These are phyloP conservation scores for Todiramphus saurophagus DNA, from an alignment of 2,113 vertebrate species.

Conservation along the genomic window DNA sequence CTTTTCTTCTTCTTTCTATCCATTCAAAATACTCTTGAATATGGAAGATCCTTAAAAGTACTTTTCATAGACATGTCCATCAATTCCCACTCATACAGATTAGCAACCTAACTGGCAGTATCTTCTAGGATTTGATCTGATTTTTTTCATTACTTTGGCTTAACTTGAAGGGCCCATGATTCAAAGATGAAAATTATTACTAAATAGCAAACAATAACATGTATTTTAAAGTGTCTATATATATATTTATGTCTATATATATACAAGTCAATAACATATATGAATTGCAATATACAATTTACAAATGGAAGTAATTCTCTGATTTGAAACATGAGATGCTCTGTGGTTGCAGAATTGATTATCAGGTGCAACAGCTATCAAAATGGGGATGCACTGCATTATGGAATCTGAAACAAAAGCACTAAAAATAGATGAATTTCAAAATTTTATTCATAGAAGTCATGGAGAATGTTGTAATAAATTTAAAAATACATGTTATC, in stretches of 20 bases:
- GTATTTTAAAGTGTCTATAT: neutral
- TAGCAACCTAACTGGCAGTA: neutral
- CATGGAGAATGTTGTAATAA: neutral
- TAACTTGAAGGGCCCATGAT: neutral
- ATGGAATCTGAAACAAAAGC: neutral
- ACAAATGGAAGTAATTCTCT: neutral
- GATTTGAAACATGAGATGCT: neutral
- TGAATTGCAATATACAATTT: neutral
- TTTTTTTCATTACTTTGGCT: neutral
- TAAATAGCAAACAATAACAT: neutral
- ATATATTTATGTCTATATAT: neutral
- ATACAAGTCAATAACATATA: neutral
- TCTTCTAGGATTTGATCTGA: neutral
- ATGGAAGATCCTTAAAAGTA: neutral
- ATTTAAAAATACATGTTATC: neutral
- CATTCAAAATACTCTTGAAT: neutral
- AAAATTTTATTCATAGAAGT: neutral
- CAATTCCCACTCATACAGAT: neutral
- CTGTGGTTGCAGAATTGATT: neutral
- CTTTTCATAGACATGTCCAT: neutral
- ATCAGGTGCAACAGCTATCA: neutral
- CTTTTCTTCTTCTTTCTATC: neutral
- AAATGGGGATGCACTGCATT: neutral
- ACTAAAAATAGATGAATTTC: neutral
- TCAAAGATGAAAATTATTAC: neutral